Evolutionary conservation across 2,797 vertebrate genomes (phyloP), one percentile per base, ranked within the genome.

Genomic region (Amblyopsis hoosieri): DNA sequence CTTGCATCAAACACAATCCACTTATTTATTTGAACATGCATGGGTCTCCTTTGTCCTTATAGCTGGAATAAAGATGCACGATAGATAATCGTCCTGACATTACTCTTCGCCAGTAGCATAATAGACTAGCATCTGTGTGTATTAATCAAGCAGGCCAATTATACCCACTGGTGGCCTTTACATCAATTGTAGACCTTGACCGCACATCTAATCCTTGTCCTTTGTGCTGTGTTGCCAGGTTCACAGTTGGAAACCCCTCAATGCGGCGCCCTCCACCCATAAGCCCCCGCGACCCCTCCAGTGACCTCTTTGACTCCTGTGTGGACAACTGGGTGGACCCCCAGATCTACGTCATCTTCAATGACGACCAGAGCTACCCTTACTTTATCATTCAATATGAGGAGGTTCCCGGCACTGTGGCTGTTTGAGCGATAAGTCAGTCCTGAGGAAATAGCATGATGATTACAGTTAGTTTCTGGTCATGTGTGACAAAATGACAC

Each of bases 301-400:
- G 97, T 53, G 98, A 99, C 90, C 94, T 99, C 45, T 99, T 95
- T 33, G 97, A 99, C 94, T 99, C 97, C 29, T 99, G 97, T 5
- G 96, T 98, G 91, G 98, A 99, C 94, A 99, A 98, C 90, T 97
- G 91, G 90, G 93, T 98, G 72, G 98, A 99, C 87, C 98, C 98
- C 49, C 98, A 99, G 91, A 99, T 99, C 83, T 99, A 97, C 61
- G 97, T 99, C 80, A 98, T 99, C 90, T 99, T 99, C 86, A 99
- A 99, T 1, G 97, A 99, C 0, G 98, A 99, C 79, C 98, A 99
- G 95, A 98, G 98, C 90, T 99, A 98, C 82, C 97, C 98, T 1
- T 99, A 99, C 87, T 99, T 99, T 74, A 96, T 99, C 80, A 96
- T 99, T 78, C 96, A 98, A 12, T 99, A 99, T 3, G 97, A 98